Conservation (phyloP, 2,888 invertebrate genomes). For the Calameuta idolon region DNA sequence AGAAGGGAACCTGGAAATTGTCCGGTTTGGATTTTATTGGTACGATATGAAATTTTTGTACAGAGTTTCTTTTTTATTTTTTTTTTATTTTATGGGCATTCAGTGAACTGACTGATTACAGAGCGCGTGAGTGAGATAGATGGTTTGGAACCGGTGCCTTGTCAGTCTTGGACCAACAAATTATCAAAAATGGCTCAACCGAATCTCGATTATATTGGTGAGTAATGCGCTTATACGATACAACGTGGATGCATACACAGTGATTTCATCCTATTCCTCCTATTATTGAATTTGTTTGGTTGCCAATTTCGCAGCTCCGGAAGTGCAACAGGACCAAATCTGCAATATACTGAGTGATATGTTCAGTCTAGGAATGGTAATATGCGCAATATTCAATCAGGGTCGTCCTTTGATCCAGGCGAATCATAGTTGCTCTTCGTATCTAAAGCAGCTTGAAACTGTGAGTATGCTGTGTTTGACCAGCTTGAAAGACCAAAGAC, state of each 20-base stretch:
- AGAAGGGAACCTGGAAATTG: slow-evolving; percentile 95
- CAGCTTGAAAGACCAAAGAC: not conserved
- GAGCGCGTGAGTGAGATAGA: slow-evolving; percentile 79
- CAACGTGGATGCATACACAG: not conserved
- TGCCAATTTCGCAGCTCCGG: slow-evolving; percentile 79
- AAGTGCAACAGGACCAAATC: slow-evolving; percentile 85
- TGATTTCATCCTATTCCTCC: not conserved
- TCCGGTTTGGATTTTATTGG: slow-evolving; percentile 94
- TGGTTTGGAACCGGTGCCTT: slow-evolving; percentile 72
- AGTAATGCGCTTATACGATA: slow-evolving; percentile 45
- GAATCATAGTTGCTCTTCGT: slow-evolving; percentile 88
- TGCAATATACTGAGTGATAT: slow-evolving; percentile 94
- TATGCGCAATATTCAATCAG: slow-evolving; percentile 92
- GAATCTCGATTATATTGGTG: slow-evolving; percentile 91
- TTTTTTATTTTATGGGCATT: not conserved
- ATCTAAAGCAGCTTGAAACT: slow-evolving; percentile 90
- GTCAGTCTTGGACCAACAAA: slow-evolving; percentile 91
- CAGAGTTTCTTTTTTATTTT: not conserved
- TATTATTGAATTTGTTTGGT: slow-evolving; percentile 7
- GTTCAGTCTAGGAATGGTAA: slow-evolving; percentile 95
- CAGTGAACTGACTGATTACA: slow-evolving; percentile 65
- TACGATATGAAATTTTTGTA: slow-evolving; percentile 63
- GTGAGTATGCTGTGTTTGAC: slow-evolving; percentile 71
- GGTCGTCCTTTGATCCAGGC: slow-evolving; percentile 92
- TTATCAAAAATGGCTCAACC: slow-evolving; percentile 94